A percentile compares a stretch with the other conserved stretches of the same genome.
These are phyloP conservation scores for Tenodera sinensis DNA, from an alignment of 2,888 invertebrate species.

Conservation along the genomic window DNA sequence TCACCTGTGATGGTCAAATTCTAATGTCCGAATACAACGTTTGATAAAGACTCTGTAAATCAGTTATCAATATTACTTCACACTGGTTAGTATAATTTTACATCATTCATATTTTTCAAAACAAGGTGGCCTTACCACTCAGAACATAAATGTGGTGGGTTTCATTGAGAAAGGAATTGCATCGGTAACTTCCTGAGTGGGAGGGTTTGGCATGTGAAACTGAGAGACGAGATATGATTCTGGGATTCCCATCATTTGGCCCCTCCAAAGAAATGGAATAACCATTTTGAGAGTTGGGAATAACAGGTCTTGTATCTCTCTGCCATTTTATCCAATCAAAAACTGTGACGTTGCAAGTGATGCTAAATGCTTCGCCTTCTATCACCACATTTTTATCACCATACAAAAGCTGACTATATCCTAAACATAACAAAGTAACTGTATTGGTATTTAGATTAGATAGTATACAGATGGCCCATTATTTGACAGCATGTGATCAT, in stretches of 20 bases:
- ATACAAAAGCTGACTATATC: constrained; percentile 20
- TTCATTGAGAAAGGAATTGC: constrained; percentile 32
- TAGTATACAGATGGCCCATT: no score
- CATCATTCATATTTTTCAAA: neutral
- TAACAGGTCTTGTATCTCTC: constrained; percentile 30
- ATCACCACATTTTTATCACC: constrained; percentile 33
- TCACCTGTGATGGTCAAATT: neutral
- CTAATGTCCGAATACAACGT: no score
- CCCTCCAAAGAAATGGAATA: neutral
- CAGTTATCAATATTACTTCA: neutral
- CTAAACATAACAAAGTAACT: neutral
- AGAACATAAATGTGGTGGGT: constrained; percentile 33
- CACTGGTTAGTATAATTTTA: neutral
- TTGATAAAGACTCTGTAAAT: neutral
- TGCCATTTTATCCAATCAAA: constrained; percentile 36
- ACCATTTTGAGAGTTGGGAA: constrained; percentile 21
- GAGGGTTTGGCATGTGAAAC: constrained; percentile 31
- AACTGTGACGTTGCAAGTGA: constrained; percentile 34
- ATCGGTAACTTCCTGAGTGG: constrained; percentile 35
- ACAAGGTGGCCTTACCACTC: constrained; percentile 33
- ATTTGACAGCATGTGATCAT: no score
- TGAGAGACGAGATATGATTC: constrained; percentile 25
- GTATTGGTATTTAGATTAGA: neutral
- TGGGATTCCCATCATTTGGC: constrained; percentile 4
- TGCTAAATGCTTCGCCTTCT: constrained; percentile 35